These are phyloP conservation scores for Trematomus loennbergii DNA, from an alignment of 2,113 vertebrate genomes.

Conservation along the genomic window DNA sequence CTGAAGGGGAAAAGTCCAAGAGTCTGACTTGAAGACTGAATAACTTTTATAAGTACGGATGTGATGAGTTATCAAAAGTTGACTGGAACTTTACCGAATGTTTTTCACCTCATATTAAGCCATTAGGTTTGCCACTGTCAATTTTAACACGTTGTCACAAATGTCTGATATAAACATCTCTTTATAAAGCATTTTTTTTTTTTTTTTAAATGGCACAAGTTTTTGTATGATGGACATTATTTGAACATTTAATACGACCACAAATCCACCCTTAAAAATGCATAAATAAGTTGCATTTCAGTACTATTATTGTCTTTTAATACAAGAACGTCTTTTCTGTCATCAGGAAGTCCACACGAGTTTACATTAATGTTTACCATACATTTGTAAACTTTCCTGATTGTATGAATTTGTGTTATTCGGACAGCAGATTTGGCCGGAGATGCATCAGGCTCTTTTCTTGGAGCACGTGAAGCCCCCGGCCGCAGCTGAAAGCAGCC, in stretches of 20 bases:
- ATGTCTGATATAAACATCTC: neutral
- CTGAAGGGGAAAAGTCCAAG: too few relatives aligned
- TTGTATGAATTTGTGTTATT: neutral
- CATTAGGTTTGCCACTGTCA: neutral
- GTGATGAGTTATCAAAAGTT: too few relatives aligned
- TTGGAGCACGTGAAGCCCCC: constrained; percentile 44
- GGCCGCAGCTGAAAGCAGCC: constrained; percentile 61
- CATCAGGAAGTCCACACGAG: neutral
- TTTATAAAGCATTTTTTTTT: neutral
- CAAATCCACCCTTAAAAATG: neutral
- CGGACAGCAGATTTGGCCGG: constrained; percentile 43
- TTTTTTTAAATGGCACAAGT: neutral
- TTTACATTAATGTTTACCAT: neutral
- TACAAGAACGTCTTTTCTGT: neutral
- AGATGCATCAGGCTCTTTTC: constrained; percentile 20
- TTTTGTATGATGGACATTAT: neutral
- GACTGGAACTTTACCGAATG: neutral
- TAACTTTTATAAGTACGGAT: too few relatives aligned
- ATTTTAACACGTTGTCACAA: neutral
- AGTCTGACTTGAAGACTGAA: too few relatives aligned
- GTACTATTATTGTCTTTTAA: neutral
- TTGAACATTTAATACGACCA: neutral
- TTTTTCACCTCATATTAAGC: neutral
- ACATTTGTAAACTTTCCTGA: neutral
- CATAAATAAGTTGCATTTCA: neutral